Evolutionary conservation across 2,113 vertebrate species (phyloP), one percentile per base, ranked within the genome.

Genomic region (Mohoua ochrocephala): DNA sequence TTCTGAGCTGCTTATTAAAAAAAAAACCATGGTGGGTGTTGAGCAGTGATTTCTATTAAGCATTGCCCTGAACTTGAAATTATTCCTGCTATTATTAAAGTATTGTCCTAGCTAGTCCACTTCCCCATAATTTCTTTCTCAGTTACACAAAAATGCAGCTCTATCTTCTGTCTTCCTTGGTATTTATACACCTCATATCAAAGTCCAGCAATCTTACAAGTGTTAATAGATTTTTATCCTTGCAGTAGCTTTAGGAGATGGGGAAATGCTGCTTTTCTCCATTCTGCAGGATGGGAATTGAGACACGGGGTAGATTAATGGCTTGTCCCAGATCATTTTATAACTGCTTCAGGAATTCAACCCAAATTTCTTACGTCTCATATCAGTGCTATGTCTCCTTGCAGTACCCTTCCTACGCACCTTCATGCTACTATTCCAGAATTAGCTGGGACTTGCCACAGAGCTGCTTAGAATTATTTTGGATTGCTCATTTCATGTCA

Each of bases 1-100:
- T 96, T 95, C 93, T 86, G 92, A 94, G 88, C 82, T 84, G 87
- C 90, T 97, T 97, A 96, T 95, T 95, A 90, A 91, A 95, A 94
- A 93, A 42, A 69, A 91, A 81, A 69, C n/a, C n/a, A n/a, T 11
- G 24, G 90, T 69, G 52, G 85, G 68, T 94, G 71, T 70, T 90
- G 76, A 96, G 84, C 80, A 89, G 91, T 87, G 91, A 93, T 94
- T 96, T 94, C 94, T 96, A 95, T 95, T 92, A 96, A 95, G 70
- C 71, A 88, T 15, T 75, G 87, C 59, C 75, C 85, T 90, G 76
- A 94, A 95, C 92, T 80, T 92, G 83, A 95, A 93, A 90, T 97
- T 92, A 95, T 94, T 95, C 45, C 64, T 96, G 41, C 70, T 93
- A 35, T 91, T 94, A 91, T 94, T 93, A 95, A 96, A 94, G 91